phyloP scores from a whole-genome alignment of 2,113 vertebrate species.

The Megalops atlanticus region DNA sequence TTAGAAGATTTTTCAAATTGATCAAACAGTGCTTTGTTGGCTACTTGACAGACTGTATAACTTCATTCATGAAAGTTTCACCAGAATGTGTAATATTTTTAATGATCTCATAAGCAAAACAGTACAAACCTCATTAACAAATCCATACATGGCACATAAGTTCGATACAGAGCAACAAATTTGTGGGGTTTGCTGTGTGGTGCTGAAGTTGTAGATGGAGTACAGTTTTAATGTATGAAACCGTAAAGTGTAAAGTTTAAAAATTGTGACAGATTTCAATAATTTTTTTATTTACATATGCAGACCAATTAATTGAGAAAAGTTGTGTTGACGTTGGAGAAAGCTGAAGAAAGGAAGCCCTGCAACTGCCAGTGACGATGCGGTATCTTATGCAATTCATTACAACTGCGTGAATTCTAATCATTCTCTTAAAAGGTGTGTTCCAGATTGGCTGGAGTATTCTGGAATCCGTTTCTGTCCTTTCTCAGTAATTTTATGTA shows the following conservation, averaged over 20 bases:
- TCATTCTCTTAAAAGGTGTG: constrained; percentile 19
- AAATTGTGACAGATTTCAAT: too few relatives aligned
- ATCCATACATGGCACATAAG: background rate
- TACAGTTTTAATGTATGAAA: too few relatives aligned
- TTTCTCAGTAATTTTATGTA: background rate
- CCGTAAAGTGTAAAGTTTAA: too few relatives aligned
- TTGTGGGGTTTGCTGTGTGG: background rate
- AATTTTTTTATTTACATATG: too few relatives aligned
- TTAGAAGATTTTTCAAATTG: too few relatives aligned
- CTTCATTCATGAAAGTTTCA: too few relatives aligned
- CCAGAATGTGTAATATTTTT: too few relatives aligned
- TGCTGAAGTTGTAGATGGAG: too few relatives aligned
- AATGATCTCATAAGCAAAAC: too few relatives aligned
- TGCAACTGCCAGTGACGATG: background rate
- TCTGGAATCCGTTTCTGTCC: constrained; percentile 3
- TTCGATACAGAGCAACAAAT: background rate
- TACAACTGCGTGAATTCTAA: background rate
- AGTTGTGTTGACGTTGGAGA: background rate
- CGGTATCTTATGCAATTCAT: constrained; percentile 1
- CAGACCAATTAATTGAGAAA: background rate
- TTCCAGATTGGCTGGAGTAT: background rate
- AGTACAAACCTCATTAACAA: background rate
- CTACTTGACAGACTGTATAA: too few relatives aligned
- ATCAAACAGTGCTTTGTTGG: too few relatives aligned
- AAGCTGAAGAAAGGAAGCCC: background rate